Conservation (phyloP, 2,113 vertebrate species). For the Varanus salvator region DNA sequence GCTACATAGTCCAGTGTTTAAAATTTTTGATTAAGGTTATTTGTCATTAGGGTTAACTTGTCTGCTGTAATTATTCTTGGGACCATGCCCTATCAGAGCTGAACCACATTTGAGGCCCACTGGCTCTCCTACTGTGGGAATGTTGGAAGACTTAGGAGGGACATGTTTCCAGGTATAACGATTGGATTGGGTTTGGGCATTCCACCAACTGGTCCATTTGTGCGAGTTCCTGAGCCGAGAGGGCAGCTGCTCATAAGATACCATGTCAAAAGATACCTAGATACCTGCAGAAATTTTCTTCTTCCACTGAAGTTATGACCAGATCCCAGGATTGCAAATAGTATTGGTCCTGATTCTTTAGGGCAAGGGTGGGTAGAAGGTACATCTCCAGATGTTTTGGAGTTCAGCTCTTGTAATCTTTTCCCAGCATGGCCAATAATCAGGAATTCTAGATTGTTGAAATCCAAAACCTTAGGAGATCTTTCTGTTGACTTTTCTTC, state of each 20-base stretch:
- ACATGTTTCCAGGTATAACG: background rate
- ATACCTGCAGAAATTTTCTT: background rate
- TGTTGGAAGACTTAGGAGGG: background rate
- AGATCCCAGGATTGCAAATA: background rate
- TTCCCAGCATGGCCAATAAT: too few species aligned
- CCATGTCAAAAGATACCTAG: too few species aligned
- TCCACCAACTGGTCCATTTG: background rate
- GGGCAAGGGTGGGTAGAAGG: too few species aligned
- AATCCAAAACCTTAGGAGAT: too few species aligned
- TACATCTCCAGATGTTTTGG: too few species aligned
- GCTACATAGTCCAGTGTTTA: background rate
- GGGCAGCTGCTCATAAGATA: background rate
- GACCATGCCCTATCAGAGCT: background rate
- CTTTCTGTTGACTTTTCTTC: too few species aligned
- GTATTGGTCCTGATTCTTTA: too few species aligned
- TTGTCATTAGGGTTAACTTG: background rate
- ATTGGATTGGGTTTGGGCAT: background rate
- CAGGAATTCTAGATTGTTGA: too few species aligned
- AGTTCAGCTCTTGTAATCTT: too few species aligned
- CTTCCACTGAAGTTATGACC: background rate
- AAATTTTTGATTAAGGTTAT: background rate
- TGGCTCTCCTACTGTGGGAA: background rate
- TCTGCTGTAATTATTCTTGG: background rate
- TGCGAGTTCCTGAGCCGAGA: background rate
- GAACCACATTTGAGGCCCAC: background rate